Base-by-base conservation (phyloP, 1,140 invertebrate species). In the Hylaeus volcanicus region DNA sequence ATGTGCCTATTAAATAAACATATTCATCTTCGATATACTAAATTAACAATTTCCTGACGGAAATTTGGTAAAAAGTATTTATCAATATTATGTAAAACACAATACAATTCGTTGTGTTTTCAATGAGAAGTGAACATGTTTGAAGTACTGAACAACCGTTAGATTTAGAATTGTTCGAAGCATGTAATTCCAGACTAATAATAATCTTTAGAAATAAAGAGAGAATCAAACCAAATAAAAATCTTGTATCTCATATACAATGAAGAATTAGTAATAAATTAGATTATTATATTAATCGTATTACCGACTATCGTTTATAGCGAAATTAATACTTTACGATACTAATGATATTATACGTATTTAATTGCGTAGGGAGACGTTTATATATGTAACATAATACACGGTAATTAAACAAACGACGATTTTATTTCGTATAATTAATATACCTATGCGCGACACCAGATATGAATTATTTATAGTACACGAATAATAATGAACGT, bases 1-100 rank as follows among this genome's bases (percentile, higher is more conserved):
- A 65, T 79, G 70, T 79, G 77, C 77, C 77, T 73, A 73, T 14
- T 56, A 73, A 56, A 64, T 65, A 63, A 64, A 73, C 26, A 8
- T 39, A 56, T 65, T 73, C 53, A 39, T 79, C 51, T 72, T 72
- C 43, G 14, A 65, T 65, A 11, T 11, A 65, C 26, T 65, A 26
- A 8, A 41, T 73, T 56, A 56, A 73, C 5, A 11, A 51, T 39
- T 14, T 61, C 39, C 51, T 51, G 5, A n/a, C 37, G 37, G 12
- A 12, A 73, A 26, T 5, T 26, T 64, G 3, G 39, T 63, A 41
- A 55, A 41, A 45, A 72, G 48, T 55, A 15, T 51, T 15, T 41
- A 56, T 68, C n/a, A 61, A 64, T 45, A 64, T 68, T 55, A 11
- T 26, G 12, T 48, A 43, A 39, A 53, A 15, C 26, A 51, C 11